Base-by-base conservation (phyloP, 2,888 invertebrate species). In the Hirtodrosophila trivittata region DNA sequence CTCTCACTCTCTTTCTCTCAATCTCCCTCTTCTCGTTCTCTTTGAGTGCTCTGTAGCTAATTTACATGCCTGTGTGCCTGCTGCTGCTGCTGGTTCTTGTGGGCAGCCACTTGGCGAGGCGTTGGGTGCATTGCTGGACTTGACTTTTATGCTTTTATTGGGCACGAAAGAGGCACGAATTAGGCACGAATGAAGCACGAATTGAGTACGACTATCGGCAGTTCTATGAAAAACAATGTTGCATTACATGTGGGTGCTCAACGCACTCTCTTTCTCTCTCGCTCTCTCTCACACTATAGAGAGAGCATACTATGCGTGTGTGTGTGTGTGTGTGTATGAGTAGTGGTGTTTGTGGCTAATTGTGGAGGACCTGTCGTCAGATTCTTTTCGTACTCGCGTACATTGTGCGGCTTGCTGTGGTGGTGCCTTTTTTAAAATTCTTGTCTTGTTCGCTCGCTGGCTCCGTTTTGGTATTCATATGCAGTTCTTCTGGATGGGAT, bases 281-380 rank as follows among this genome's bases (percentile, higher is more conserved):
- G 18, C n/a, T 28, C 30, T 39, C 39, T 18, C 12, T 12, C 28
- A 18, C 16, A 9, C 30, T 21, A 35, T 46, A 30, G 9, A 12
- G 14, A 32, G 30, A 25, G 50, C 14, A 1, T 13, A 35, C 35
- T 42, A 8, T 21, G 28, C 28, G 28, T 7, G n/a, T 28, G 9
- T 3, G 28, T 9, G 28, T 30, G 26, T 32, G 8, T n/a, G 13
- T 28, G 7, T 3, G n/a, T 26, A 1, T 13, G 6, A 13, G 28
- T 51, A 30, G 13, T 43, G 12, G 12, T 45, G 35, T 58, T 50
- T 42, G 67, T 77, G 70, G 87, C 89, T 89, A 88, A 88, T 88
- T 88, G 89, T 88, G 86, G 88, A 88, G 87, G 88, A 88, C 88
- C 89, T 88, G 88, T 88, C 88, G 88, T 87, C 89, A n/a, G 85